Conservation (phyloP, 2,113 vertebrate genomes). For the Oryzias javanicus region DNA sequence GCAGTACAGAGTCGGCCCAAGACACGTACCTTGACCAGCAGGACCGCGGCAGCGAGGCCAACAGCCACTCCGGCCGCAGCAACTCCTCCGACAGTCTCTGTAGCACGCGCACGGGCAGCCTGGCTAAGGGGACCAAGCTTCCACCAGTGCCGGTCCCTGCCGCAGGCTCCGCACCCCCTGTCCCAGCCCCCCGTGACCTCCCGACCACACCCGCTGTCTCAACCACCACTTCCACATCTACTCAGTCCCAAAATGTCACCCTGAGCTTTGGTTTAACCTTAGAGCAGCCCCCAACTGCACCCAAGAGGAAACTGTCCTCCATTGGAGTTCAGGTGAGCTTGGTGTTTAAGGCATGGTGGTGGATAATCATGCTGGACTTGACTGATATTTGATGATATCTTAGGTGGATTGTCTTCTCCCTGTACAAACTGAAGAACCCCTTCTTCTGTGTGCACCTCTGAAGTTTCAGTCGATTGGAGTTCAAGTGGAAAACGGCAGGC, state of each 20-base stretch:
- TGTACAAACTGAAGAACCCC: conserved; percentile 87
- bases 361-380: neutral
- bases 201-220: conserved; percentile 64
- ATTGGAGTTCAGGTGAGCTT: conserved; percentile 94
- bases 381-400: conserved; percentile 48
- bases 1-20: conserved; percentile 98
- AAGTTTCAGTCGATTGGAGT: conserved; percentile 99
- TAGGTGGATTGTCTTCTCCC: conserved; percentile 97
- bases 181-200: conserved; percentile 76
- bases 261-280: conserved; percentile 80
- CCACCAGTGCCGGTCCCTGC: conserved; percentile 78
- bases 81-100: conserved; percentile 96
- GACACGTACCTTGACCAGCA: conserved; percentile 95
- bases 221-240: conserved; percentile 47
- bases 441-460: conserved; percentile 76
- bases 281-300: conserved; percentile 80
- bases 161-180: conserved; percentile 69
- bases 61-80: conserved; percentile 95
- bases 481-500: conserved; percentile 99
- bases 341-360: neutral
- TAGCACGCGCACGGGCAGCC: conserved; percentile 89
- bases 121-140: conserved; percentile 83
- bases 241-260: conserved; percentile 70
- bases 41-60: conserved; percentile 91
- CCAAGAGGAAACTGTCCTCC: conserved; percentile 94